Evolutionary conservation across 2,888 invertebrate species (phyloP), one percentile per base, ranked within the genome.

Genomic region (Vesta saturnalis): DNA sequence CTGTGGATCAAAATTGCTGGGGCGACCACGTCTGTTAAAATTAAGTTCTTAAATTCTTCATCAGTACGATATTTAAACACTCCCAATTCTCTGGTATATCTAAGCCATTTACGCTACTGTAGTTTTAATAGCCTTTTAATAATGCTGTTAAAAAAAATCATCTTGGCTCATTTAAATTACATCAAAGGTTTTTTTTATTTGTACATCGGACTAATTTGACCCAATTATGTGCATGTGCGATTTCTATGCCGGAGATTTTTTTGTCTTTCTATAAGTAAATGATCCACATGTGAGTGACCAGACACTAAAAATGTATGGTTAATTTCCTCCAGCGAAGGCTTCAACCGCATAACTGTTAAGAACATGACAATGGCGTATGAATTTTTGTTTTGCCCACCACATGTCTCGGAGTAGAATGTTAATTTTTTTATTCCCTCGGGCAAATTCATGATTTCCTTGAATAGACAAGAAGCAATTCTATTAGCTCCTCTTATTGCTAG

Each of bases 401-500:
- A 35, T 14, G 57, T 57, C 22, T 57, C 57, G 14, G 57, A 57
- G 16, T 30, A 56, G 15, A 56, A 15, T 6, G 22, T 56, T 10
- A 57, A 15, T 16, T 57, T 30, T 16, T 57, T 35, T 35, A 35
- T 21, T 14, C 10, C 10, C 8, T 12, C 57, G n/a, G 57, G 57
- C 16, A 57, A 15, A 6, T 57, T 15, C 14, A 12, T 57, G 14
- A 57, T 39, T 12, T 15, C 23, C 18, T 57, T 12, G 15, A 23
- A 57, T 18, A 35, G 10, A 16, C 57, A 57, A 35, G 57, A 57
- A 12, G 57, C 30, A 35, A 57, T 57, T 16, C 30, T 5, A 18
- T 57, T 16, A 57, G 57, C 57, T 39, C 57, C 39, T 14, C 57
- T 30, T 57, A 30, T 30, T 8, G 39, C 35, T 57, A 57, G n/a